Percentiles rank a stretch among this genome's conserved stretches.
Evolutionary conservation across 2,888 invertebrate species (phyloP).

Genomic region (Perdita meconis): DNA sequence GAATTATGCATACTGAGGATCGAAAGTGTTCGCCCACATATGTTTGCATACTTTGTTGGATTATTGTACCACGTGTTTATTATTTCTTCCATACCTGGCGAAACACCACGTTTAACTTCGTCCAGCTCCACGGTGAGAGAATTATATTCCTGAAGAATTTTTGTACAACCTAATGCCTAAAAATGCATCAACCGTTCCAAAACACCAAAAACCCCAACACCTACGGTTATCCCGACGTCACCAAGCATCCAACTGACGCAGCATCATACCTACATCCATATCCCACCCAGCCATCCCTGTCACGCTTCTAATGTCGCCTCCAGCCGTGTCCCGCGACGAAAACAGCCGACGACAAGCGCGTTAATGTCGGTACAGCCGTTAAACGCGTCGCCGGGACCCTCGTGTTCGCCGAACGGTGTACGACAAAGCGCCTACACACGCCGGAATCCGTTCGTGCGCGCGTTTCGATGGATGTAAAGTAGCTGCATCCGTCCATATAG

Average conservation of each 20-base stretch:
- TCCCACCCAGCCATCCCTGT: background rate
- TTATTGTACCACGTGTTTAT: too few species aligned
- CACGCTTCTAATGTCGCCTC: background rate
- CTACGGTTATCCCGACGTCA: background rate
- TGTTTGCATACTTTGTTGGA: too few species aligned
- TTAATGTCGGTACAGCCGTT: constrained; percentile 35
- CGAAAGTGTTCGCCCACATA: too few species aligned
- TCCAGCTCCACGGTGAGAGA: too few species aligned
- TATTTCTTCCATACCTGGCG: too few species aligned
- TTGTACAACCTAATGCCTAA: too few species aligned
- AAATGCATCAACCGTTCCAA: background rate
- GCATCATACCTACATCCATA: background rate
- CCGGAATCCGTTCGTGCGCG: constrained; percentile 41
- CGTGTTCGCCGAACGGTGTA: constrained; percentile 31
- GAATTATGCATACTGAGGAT: too few species aligned
- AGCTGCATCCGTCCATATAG: constrained; percentile 36
- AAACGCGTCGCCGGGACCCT: constrained; percentile 25
- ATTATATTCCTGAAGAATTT: too few species aligned
- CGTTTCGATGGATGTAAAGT: constrained; percentile 55
- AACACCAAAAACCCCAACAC: background rate
- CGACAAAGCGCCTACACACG: constrained; percentile 30
- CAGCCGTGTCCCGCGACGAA: background rate
- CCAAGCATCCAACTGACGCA: background rate
- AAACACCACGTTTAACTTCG: too few species aligned
- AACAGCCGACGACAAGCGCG: constrained; percentile 17